Evolutionary conservation across 2,113 vertebrate species (phyloP).

Genomic region (Tyto alba): DNA sequence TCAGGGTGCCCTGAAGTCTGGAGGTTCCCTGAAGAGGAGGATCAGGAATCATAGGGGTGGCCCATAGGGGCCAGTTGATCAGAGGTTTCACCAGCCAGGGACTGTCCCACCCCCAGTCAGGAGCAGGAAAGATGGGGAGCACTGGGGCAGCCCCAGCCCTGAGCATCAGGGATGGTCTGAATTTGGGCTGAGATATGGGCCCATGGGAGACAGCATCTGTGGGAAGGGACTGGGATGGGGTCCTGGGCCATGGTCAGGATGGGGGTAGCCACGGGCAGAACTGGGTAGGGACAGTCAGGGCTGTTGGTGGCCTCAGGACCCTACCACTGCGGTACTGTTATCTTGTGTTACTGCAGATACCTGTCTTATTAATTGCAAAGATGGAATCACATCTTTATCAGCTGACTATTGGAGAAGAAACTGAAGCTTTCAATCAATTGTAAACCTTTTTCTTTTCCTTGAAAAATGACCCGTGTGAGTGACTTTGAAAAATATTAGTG

Average conservation of each 20-base stretch:
- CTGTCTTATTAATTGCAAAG: background rate
- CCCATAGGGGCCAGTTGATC: too few relatives aligned
- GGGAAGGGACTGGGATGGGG: background rate
- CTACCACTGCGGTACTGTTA: background rate
- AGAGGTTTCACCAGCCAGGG: background rate
- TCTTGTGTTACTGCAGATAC: background rate
- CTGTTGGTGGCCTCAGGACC: background rate
- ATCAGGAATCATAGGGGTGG: background rate
- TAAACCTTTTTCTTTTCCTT: background rate
- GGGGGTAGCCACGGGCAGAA: fast-evolving
- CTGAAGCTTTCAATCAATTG: background rate
- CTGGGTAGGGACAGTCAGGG: background rate
- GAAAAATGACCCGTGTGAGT: background rate
- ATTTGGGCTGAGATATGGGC: fast-evolving
- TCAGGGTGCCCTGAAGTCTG: background rate
- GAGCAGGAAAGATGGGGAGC: background rate
- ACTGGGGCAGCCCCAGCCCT: fast-evolving
- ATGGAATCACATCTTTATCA: background rate
- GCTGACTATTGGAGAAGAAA: background rate
- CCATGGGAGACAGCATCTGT: background rate
- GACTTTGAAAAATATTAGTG: background rate
- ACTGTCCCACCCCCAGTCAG: background rate
- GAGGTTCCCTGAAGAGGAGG: background rate
- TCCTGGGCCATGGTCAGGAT: background rate
- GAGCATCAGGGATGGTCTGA: background rate